These are phyloP conservation scores for Pluvialis apricaria DNA, from an alignment of 2,113 vertebrate species.

Conservation along the genomic window DNA sequence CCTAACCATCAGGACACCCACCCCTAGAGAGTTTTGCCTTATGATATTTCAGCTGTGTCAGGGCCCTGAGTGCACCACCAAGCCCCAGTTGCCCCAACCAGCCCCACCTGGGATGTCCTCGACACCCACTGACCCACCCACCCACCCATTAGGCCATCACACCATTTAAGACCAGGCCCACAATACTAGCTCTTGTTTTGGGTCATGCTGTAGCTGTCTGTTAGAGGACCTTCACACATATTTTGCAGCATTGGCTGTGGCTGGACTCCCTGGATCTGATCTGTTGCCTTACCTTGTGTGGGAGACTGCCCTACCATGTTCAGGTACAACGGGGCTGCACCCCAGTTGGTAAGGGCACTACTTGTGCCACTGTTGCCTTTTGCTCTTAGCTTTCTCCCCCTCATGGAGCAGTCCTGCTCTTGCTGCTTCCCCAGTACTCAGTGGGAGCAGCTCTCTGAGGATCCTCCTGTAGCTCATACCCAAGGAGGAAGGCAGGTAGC, in stretches of 20 bases:
- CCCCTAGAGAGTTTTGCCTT: not conserved
- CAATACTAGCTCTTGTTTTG: rapidly evolving
- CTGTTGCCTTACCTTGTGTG: not conserved
- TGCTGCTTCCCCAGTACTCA: not conserved
- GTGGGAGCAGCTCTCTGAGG: rapidly evolving
- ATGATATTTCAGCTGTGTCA: not conserved
- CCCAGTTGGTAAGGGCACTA: too few species aligned
- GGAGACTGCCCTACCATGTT: not conserved
- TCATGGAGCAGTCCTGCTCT: not conserved
- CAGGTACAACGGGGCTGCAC: too few species aligned
- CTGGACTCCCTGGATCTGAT: not conserved
- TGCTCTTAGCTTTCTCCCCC: not conserved
- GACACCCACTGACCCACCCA: not conserved
- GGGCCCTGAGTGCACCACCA: not conserved
- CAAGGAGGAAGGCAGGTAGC: not conserved
- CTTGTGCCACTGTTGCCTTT: too few species aligned
- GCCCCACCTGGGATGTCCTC: not conserved
- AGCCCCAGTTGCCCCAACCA: not conserved
- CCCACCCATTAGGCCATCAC: not conserved
- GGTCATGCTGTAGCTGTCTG: rapidly evolving
- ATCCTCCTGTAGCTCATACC: too few species aligned
- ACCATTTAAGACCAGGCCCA: not conserved
- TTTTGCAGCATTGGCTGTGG: not conserved
- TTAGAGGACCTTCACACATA: rapidly evolving
- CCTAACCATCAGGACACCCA: not conserved